Base-by-base conservation (phyloP, 2,888 invertebrate genomes). In the Catocala nupta region DNA sequence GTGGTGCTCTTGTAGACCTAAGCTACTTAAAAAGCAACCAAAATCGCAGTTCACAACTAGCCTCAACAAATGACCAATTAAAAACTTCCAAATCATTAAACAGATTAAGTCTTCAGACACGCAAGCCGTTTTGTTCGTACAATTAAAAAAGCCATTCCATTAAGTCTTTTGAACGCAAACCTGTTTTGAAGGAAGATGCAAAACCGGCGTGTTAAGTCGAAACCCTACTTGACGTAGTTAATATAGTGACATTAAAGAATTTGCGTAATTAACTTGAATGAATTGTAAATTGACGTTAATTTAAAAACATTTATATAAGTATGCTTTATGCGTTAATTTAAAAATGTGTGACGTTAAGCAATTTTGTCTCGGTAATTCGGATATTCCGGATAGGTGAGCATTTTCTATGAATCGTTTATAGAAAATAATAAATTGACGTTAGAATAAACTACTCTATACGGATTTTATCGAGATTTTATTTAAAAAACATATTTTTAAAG, bases 131-230 rank as follows among this genome's bases (percentile, higher is more conserved):
- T 25, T 25, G 5, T 34, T 6, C 16, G 1, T 13, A 33, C 5
- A 39, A 39, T 9, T 25, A 33, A 44, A 44, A 25, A 60, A 61
- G 42, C 2, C 8, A 39, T 9, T 25, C 42, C 50, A 56, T 66
- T 71, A 61, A 66, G 63, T 56, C 58, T 33, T 65, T 60, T 10
- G 56, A 58, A 68, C 55, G 8, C 54, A 66, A 87, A 90, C 90
- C 75, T 84, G 91, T 90, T 86, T 75, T 62, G 65, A 58, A 85
- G 86, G 90, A 87, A 85, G 83, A 82, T 80, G 85, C 85, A 55
- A 45, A 45, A 47, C 25, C 16, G 55, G 7, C 47, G 10, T 0
- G 7, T 25, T 47, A 16, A 16, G 12, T 45, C 6, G 9, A 7
- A 39, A 39, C 36, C 12, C 6, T 45, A 12, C 39, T 53, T 56